Conservation (phyloP, 2,797 vertebrate genomes). For the Heliangelus exortis region DNA sequence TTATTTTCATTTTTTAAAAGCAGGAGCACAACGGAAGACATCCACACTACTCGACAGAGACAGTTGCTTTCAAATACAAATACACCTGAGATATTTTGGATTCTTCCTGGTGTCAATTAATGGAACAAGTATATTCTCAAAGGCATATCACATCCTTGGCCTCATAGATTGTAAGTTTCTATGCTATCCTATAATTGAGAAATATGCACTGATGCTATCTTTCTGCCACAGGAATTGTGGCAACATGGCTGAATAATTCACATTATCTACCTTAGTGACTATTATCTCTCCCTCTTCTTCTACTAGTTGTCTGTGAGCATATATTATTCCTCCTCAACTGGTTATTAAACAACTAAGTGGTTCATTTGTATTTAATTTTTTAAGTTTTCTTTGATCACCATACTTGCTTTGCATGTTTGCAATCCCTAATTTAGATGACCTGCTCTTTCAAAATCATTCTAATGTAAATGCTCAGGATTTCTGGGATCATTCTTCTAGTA, state of each 20-base stretch:
- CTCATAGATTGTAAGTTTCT: conserved; percentile 76
- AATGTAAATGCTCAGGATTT: neutral
- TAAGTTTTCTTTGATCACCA: neutral
- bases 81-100: neutral
- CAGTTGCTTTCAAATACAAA: neutral
- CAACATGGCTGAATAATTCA: neutral
- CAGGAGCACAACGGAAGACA: neutral
- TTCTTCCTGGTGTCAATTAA: neutral
- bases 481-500: neutral
- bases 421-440: neutral
- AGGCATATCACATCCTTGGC: conserved; percentile 74
- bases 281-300: neutral
- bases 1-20: neutral
- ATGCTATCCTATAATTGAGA: neutral
- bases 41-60: neutral
- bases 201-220: neutral
- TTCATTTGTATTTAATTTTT: neutral
- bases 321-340: neutral
- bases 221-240: neutral
- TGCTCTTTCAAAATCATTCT: neutral
- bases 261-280: neutral
- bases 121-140: neutral
- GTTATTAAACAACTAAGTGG: neutral
- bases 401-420: neutral
- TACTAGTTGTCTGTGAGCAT: neutral